Evolutionary conservation across 2,797 vertebrate species (phyloP).

Genomic region (Percopsis omiscomaycus): DNA sequence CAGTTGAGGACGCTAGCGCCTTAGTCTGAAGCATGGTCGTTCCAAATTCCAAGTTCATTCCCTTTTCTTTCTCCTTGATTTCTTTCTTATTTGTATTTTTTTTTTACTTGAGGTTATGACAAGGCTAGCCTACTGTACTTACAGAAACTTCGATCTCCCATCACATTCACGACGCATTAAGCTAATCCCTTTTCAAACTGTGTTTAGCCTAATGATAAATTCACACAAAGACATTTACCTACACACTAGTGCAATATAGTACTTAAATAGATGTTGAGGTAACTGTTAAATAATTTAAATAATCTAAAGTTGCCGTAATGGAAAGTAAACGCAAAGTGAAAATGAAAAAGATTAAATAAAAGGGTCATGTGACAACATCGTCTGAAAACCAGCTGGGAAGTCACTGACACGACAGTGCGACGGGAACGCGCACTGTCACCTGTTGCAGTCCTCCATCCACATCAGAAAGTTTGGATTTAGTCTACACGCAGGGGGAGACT

Average conservation of each 20-base stretch:
- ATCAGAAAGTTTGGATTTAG: not conserved
- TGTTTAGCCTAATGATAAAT: too few species aligned
- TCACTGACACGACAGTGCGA: constrained; percentile 25
- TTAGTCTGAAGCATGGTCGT: not conserved
- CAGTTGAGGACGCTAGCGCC: constrained; percentile 32
- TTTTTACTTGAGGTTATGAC: too few species aligned
- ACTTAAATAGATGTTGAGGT: too few species aligned
- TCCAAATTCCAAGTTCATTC: not conserved
- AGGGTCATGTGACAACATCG: too few species aligned
- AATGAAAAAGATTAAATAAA: too few species aligned
- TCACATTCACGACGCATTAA: not conserved
- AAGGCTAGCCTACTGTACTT: too few species aligned
- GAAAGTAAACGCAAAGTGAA: too few species aligned
- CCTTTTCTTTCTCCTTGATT: not conserved
- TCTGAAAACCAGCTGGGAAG: constrained; percentile 10
- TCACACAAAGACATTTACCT: too few species aligned
- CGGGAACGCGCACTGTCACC: constrained; percentile 57
- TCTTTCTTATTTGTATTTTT: not conserved
- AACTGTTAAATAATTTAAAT: too few species aligned
- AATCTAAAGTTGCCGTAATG: too few species aligned
- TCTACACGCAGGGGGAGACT: not conserved
- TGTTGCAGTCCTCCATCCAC: constrained; percentile 29
- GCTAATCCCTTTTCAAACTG: not conserved
- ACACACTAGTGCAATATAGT: too few species aligned
- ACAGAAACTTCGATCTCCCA: too few species aligned